These are phyloP conservation scores for Carapus acus DNA, from an alignment of 2,797 vertebrate species.

Conservation along the genomic window DNA sequence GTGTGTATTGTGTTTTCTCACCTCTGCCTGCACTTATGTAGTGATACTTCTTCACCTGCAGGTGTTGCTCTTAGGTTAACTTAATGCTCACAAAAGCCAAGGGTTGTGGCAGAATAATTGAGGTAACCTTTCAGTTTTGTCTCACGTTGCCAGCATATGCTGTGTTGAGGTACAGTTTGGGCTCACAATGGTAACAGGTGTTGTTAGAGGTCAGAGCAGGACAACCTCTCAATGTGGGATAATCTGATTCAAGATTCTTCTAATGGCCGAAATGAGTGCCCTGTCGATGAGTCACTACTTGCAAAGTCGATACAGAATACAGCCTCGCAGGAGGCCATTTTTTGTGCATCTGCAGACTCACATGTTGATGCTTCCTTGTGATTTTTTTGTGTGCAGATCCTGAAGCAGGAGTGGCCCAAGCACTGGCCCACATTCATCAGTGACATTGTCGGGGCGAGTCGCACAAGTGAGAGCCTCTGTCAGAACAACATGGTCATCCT, in stretches of 20 bases:
- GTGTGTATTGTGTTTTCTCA: neutral
- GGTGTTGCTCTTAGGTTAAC: slow-evolving; percentile 44
- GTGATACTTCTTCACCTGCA: slow-evolving; percentile 46
- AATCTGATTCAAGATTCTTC: slow-evolving; percentile 1
- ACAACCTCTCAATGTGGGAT: no score
- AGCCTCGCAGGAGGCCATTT: slow-evolving; percentile 17
- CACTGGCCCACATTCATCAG: slow-evolving; percentile 99
- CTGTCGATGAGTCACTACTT: slow-evolving; percentile 48
- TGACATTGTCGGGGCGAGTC: slow-evolving; percentile 96
- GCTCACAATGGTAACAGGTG: neutral
- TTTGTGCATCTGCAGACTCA: slow-evolving; percentile 6
- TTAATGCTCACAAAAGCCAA: neutral
- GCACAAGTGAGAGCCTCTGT: slow-evolving; percentile 97
- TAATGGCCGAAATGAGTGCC: slow-evolving; percentile 52
- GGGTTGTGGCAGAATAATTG: neutral
- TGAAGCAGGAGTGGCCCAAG: slow-evolving; percentile 95
- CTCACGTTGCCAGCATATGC: no score
- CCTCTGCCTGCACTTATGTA: slow-evolving; percentile 23
- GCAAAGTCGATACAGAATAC: slow-evolving; percentile 37
- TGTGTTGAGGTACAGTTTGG: neutral
- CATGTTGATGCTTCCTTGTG: slow-evolving; percentile 1
- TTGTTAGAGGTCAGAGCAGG: neutral
- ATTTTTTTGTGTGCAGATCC: slow-evolving; percentile 74
- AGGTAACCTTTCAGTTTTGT: neutral
- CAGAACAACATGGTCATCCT: slow-evolving; percentile 99